A percentile compares a stretch with the other conserved stretches of the same genome.
These are phyloP conservation scores for Oryzias javanicus DNA, from an alignment of 2,113 vertebrate species.

Conservation along the genomic window DNA sequence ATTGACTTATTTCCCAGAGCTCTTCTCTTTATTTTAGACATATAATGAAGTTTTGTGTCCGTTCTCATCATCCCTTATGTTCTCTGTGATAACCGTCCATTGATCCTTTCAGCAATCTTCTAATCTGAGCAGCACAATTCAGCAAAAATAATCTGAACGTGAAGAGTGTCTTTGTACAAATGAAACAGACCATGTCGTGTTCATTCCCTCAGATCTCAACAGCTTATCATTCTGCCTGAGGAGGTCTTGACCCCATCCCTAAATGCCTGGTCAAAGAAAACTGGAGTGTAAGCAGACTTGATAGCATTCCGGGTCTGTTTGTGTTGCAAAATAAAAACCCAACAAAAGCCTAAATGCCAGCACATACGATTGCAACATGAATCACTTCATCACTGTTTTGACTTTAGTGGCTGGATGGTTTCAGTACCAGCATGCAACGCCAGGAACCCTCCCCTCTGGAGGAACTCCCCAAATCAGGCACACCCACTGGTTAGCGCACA, in stretches of 20 bases:
- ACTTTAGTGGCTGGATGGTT: constrained; percentile 17
- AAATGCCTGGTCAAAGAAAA: constrained; percentile 11
- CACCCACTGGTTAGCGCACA: constrained; percentile 32
- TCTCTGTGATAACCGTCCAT: neutral
- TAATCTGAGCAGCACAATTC: neutral
- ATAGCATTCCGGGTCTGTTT: constrained; percentile 9
- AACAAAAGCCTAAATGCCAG: neutral
- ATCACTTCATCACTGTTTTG: constrained; percentile 15
- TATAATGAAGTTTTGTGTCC: too few species aligned
- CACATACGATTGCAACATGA: constrained; percentile 17
- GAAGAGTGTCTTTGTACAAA: constrained; percentile 7
- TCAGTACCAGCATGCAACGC: constrained; percentile 9
- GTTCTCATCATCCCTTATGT: too few species aligned
- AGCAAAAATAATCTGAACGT: neutral
- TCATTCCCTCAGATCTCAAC: constrained; percentile 5
- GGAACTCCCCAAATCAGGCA: constrained; percentile 41
- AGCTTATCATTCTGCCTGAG: constrained; percentile 1
- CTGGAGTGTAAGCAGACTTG: neutral
- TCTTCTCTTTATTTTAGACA: too few species aligned
- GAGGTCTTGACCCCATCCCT: constrained; percentile 23
- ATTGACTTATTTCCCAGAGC: too few species aligned
- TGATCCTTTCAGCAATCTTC: neutral
- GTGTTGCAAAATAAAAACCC: constrained; percentile 9
- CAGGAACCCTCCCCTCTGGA: constrained; percentile 39
- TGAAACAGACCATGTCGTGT: constrained; percentile 6